A percentile compares a stretch with the other conserved stretches of the same genome.
phyloP scores from a whole-genome alignment of 2,113 vertebrate species.

The Trematocara marginatum region DNA sequence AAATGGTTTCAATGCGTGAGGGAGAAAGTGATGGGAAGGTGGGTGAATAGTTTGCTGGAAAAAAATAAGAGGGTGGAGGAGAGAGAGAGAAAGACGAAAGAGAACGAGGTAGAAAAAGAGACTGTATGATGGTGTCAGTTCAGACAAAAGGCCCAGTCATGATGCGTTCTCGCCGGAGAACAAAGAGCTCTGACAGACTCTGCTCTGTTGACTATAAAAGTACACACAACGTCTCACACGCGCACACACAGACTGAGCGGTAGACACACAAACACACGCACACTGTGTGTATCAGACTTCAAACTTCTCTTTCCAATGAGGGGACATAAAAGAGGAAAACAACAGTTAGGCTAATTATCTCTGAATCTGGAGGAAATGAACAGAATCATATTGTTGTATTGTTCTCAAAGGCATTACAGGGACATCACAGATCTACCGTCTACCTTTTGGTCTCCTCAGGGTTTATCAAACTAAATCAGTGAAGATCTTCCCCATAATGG shows the following conservation, averaged over 20 bases:
- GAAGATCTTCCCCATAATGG: conserved; percentile 6
- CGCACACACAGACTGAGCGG: neutral
- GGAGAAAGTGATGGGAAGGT: conserved; percentile 3
- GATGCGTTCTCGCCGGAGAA: conserved; percentile 48
- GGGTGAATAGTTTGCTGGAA: conserved; percentile 19
- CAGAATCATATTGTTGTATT: neutral
- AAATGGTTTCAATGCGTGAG: conserved; percentile 17
- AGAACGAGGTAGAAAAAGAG: conserved; percentile 7
- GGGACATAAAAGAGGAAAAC: conserved; percentile 19
- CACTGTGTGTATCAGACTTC: conserved; percentile 9
- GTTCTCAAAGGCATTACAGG: conserved; percentile 4
- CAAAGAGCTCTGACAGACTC: conserved; percentile 61
- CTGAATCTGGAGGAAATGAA: conserved; percentile 31
- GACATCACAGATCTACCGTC: neutral
- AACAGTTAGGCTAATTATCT: conserved; percentile 46
- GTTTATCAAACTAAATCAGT: conserved; percentile 6
- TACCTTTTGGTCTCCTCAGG: conserved; percentile 4
- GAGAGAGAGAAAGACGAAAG: neutral
- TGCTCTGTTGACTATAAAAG: conserved; percentile 51
- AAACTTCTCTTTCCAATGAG: conserved; percentile 18
- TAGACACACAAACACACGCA: conserved; percentile 15
- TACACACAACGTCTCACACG: neutral
- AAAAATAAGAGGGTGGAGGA: neutral
- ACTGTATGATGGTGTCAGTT: conserved; percentile 47
- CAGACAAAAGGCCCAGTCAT: conserved; percentile 58